phyloP scores from a whole-genome alignment of 2,113 vertebrate species.

The Periophthalmus modestus region DNA sequence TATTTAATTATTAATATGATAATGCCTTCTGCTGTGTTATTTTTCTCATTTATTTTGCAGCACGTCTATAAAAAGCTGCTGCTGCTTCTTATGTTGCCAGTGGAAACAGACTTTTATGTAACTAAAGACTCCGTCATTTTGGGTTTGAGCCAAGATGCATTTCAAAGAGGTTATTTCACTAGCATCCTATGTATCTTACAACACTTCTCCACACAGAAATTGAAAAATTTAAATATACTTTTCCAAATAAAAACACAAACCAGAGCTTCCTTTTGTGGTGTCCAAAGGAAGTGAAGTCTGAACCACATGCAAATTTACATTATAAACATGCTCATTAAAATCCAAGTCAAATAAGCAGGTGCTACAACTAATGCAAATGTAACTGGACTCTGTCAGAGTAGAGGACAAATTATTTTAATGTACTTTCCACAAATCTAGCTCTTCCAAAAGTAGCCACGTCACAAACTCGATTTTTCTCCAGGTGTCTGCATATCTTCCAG shows the following conservation, averaged over 20 bases:
- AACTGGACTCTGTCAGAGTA: background rate
- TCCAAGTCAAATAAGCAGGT: background rate
- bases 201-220: constrained; percentile 1
- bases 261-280: background rate
- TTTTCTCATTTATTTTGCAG: constrained; percentile 9
- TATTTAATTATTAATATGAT: constrained; percentile 37
- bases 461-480: constrained; percentile 10
- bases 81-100: constrained; percentile 23
- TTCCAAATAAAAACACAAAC: background rate
- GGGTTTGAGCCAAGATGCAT: background rate
- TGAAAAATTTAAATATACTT: constrained; percentile 4
- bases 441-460: background rate
- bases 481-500: constrained; percentile 9
- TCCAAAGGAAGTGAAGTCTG: background rate
- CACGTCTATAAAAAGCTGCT: constrained; percentile 1
- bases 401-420: background rate
- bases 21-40: constrained; percentile 13
- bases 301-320: background rate
- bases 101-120: constrained; percentile 24
- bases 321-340: background rate
- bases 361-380: background rate
- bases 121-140: constrained; percentile 14
- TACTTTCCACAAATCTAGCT: background rate
- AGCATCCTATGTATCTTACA: background rate
- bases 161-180: background rate